Conservation (phyloP, 2,888 invertebrate species). For the Saturnia pavonia region DNA sequence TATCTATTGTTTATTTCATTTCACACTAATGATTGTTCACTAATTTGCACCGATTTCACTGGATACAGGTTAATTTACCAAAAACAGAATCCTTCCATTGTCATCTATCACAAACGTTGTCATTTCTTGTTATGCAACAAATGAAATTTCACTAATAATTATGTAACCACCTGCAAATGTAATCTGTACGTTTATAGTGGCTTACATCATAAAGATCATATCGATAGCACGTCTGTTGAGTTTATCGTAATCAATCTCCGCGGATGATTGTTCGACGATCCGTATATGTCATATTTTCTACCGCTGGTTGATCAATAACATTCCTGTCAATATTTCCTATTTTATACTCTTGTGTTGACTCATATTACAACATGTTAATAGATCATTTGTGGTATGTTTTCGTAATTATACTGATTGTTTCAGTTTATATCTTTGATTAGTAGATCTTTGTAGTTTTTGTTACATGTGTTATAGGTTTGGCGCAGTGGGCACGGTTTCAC, state of each 20-base stretch:
- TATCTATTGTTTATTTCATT: slow-evolving; percentile 74
- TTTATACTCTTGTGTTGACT: background rate
- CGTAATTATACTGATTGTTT: background rate
- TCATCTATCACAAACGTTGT: slow-evolving; percentile 13
- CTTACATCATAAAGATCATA: slow-evolving; percentile 42
- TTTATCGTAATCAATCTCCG: slow-evolving; percentile 60
- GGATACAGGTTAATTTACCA: slow-evolving; percentile 36
- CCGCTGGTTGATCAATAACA: slow-evolving; percentile 25
- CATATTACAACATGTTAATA: background rate
- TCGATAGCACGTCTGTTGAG: slow-evolving; percentile 55
- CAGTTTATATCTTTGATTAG: no score
- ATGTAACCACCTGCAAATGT: slow-evolving; percentile 40
- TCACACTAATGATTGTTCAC: slow-evolving; percentile 58
- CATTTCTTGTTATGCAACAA: slow-evolving; percentile 29
- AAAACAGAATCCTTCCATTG: slow-evolving; percentile 27
- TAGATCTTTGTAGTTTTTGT: no score
- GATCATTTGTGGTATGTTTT: background rate
- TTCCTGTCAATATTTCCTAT: slow-evolving; percentile 21
- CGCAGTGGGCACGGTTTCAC: no score
- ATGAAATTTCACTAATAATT: slow-evolving; percentile 40
- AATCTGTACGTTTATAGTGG: slow-evolving; percentile 26
- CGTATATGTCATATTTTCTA: slow-evolving; percentile 47
- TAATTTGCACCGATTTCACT: slow-evolving; percentile 57
- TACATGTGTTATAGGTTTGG: no score
- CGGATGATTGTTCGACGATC: slow-evolving; percentile 49